A percentile compares a stretch with the other conserved stretches of the same genome.
These are phyloP conservation scores for Salvator merianae DNA, from an alignment of 2,113 vertebrate genomes.

Conservation along the genomic window DNA sequence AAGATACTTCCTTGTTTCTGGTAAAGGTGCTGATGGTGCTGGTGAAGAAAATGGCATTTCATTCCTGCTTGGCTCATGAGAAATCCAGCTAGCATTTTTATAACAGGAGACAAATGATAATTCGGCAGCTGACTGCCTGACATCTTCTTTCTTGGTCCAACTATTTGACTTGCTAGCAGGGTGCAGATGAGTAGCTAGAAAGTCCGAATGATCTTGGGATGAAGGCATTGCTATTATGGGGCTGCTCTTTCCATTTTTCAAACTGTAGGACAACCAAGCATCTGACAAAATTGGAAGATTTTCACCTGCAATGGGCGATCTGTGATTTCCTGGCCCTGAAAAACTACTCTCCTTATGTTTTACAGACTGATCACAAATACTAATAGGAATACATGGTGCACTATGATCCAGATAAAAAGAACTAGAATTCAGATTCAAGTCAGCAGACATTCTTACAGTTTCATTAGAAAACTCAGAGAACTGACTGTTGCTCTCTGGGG, in stretches of 20 bases:
- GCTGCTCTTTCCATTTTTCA: conserved; percentile 65
- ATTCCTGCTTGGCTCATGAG: background rate
- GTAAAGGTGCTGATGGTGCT: conserved; percentile 56
- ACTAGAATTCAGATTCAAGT: conserved; percentile 51
- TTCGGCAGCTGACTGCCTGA: conserved; percentile 61
- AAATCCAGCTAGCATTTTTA: conserved; percentile 42
- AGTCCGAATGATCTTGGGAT: conserved; percentile 60
- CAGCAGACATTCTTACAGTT: conserved; percentile 36
- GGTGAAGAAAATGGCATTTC: conserved; percentile 50
- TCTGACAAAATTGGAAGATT: conserved; percentile 69
- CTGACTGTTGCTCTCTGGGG: conserved; percentile 32
- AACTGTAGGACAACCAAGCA: conserved; percentile 80
- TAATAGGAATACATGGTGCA: conserved; percentile 59
- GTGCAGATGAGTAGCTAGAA: conserved; percentile 44
- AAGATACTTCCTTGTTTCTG: conserved; percentile 53
- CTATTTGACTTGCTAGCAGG: conserved; percentile 40
- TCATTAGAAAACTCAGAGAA: background rate
- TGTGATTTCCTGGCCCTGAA: conserved; percentile 40
- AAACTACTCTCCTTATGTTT: conserved; percentile 31
- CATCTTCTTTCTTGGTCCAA: conserved; percentile 61
- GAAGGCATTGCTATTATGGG: conserved; percentile 64
- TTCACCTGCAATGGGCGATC: conserved; percentile 41
- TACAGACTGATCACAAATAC: conserved; percentile 26
- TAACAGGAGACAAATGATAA: conserved; percentile 52
- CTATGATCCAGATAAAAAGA: conserved; percentile 71